A percentile compares a stretch with the other conserved stretches of the same genome.
These are phyloP conservation scores for Xiphias gladius DNA, from an alignment of 2,113 vertebrate species.

Conservation along the genomic window DNA sequence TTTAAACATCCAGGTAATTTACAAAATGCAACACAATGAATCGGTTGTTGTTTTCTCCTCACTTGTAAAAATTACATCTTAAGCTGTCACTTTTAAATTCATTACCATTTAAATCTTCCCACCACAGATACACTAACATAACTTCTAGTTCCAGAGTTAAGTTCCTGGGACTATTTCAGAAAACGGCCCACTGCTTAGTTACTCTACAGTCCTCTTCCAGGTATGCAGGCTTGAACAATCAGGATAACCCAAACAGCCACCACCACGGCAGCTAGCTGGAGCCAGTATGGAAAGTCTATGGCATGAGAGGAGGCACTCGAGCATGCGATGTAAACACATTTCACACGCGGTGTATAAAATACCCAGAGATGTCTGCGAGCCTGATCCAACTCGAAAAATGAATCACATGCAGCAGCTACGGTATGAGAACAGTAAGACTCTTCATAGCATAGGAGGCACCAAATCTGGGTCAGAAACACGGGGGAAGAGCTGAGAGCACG, in stretches of 20 bases:
- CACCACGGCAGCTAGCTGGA: background rate
- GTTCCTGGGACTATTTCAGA: background rate
- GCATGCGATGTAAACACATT: background rate
- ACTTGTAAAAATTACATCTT: too few relatives aligned
- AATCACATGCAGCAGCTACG: slow-evolving; percentile 20
- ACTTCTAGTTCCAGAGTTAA: background rate
- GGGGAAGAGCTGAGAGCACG: slow-evolving; percentile 23
- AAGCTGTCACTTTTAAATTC: too few relatives aligned
- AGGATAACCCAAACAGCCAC: background rate
- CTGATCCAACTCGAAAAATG: background rate
- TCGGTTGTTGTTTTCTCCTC: too few relatives aligned
- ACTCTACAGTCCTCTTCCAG: background rate
- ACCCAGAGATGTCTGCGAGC: background rate
- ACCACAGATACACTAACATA: too few relatives aligned
- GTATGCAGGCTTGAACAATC: background rate
- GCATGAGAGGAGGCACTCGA: background rate
- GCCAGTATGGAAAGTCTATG: background rate
- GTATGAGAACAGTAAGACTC: slow-evolving; percentile 35
- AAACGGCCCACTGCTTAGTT: background rate
- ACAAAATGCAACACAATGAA: too few relatives aligned
- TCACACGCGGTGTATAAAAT: background rate
- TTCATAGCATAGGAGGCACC: slow-evolving; percentile 1
- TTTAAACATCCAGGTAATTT: background rate
- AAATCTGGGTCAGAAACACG: slow-evolving; percentile 49
- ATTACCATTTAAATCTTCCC: too few relatives aligned